phyloP scores from a whole-genome alignment of 2,797 vertebrate genomes.

The Danio kyathit region DNA sequence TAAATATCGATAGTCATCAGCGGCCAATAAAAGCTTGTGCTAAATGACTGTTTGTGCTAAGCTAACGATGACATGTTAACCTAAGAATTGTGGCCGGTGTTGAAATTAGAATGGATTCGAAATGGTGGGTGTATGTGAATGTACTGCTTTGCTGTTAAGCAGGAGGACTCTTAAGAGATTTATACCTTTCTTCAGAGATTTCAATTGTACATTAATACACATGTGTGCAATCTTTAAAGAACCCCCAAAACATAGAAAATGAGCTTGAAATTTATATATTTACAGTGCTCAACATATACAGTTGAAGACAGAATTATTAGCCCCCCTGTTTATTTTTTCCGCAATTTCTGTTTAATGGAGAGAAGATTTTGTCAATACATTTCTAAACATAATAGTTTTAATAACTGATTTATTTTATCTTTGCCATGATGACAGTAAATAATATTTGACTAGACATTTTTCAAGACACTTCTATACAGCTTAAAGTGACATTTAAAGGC shows the following conservation, averaged over 20 bases:
- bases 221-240: background rate
- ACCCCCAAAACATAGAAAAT: background rate
- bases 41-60: conserved; percentile 49
- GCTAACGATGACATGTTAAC: conserved; percentile 60
- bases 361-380: too few relatives aligned
- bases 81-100: background rate
- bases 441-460: too few relatives aligned
- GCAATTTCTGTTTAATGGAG: too few relatives aligned
- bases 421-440: too few relatives aligned
- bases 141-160: background rate
- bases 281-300: too few relatives aligned
- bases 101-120: background rate
- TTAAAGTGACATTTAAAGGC: too few relatives aligned
- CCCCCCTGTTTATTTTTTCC: too few relatives aligned
- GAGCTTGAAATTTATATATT: too few relatives aligned
- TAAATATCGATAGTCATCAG: conserved; percentile 73
- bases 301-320: too few relatives aligned
- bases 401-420: too few relatives aligned
- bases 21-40: conserved; percentile 72
- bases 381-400: too few relatives aligned
- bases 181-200: background rate
- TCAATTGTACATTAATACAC: background rate
- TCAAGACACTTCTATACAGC: too few relatives aligned
- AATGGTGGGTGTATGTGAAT: background rate
- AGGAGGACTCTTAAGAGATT: background rate